A percentile compares a stretch with the other conserved stretches of the same genome.
Evolutionary conservation across 2,888 invertebrate genomes (phyloP).

Genomic region (Nineta flava): DNA sequence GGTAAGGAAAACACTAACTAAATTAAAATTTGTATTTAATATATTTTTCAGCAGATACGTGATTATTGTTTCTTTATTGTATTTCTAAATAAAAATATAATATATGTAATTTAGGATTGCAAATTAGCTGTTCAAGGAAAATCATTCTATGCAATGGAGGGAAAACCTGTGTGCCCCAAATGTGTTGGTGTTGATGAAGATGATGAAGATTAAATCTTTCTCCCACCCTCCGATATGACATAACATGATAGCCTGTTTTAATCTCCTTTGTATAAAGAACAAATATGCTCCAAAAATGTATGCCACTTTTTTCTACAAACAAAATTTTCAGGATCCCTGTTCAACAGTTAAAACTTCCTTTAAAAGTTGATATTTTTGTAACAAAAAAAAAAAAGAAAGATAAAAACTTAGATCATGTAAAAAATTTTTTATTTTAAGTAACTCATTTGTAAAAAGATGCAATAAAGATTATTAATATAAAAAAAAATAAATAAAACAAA

Average conservation of each 20-base stretch:
- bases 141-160: slow-evolving; percentile 95
- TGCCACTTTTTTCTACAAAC: neutral
- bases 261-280: slow-evolving; percentile 8
- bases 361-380: too few species aligned
- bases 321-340: neutral
- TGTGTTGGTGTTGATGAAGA: slow-evolving; percentile 87
- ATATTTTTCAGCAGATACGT: too few species aligned
- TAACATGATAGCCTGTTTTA: slow-evolving; percentile 2
- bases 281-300: neutral
- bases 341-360: too few species aligned
- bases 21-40: neutral
- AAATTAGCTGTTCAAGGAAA: slow-evolving; percentile 83
- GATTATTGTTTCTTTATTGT: slow-evolving; percentile 1
- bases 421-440: neutral
- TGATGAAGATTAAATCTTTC: slow-evolving; percentile 28
- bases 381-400: neutral
- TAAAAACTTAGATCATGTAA: neutral
- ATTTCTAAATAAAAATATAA: neutral
- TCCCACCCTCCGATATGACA: slow-evolving; percentile 13
- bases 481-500: neutral
- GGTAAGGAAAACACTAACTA: slow-evolving; percentile 43
- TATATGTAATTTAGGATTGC: slow-evolving; percentile 58
- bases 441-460: neutral
- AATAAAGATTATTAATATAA: neutral
- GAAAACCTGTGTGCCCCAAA: slow-evolving; percentile 87